A percentile compares a stretch with the other conserved stretches of the same genome.
Conservation (phyloP, 2,113 vertebrate species). For the Probosciger aterrimus region DNA sequence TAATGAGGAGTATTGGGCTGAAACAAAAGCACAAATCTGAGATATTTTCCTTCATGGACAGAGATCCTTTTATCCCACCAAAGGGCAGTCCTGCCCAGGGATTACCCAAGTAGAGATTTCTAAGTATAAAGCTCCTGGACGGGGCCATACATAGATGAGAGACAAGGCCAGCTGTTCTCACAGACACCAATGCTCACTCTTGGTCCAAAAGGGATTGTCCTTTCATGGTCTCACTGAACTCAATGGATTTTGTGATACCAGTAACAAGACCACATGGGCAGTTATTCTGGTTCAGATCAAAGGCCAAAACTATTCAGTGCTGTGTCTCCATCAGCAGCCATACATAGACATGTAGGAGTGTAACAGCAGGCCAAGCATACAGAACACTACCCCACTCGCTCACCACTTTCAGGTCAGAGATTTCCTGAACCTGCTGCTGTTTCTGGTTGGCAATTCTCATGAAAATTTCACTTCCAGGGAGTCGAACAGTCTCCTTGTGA, state of each 20-base stretch:
- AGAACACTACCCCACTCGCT: neutral
- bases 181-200: neutral
- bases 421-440: neutral
- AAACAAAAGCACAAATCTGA: constrained; percentile 13
- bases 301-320: neutral
- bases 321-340: neutral
- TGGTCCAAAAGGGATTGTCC: neutral
- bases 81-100: neutral
- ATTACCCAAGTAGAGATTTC: neutral
- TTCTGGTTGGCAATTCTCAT: neutral
- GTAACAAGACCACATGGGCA: neutral
- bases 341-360: neutral
- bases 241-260: neutral
- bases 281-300: neutral
- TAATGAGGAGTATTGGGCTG: neutral
- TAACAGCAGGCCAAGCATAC: neutral
- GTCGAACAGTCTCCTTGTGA: neutral
- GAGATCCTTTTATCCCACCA: neutral
- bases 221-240: neutral
- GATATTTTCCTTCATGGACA: neutral
- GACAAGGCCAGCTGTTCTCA: neutral
- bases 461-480: neutral
- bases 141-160: neutral
- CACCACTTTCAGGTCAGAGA: neutral
- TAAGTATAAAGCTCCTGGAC: neutral